These are phyloP conservation scores for Gerris lacustris DNA, from an alignment of 2,888 invertebrate genomes.

Conservation along the genomic window DNA sequence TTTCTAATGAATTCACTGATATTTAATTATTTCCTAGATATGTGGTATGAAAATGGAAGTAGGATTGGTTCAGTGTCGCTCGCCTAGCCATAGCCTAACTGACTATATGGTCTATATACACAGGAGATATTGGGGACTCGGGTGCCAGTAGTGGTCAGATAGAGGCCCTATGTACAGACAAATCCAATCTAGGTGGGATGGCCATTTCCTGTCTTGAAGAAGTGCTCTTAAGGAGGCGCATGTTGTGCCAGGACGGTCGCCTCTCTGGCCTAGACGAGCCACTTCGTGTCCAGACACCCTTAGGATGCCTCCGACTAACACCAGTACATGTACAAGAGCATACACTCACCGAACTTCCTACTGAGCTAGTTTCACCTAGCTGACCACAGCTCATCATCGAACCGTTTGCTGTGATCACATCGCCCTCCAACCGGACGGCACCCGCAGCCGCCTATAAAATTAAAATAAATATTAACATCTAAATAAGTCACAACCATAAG, in stretches of 20 bases:
- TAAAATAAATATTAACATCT: neutral
- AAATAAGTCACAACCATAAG: too few relatives aligned
- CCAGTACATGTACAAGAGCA: constrained; percentile 39
- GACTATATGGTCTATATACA: neutral
- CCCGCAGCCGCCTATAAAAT: constrained; percentile 81
- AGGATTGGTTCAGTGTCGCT: neutral
- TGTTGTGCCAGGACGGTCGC: constrained; percentile 5
- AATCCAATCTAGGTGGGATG: constrained; percentile 6
- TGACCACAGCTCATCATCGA: constrained; percentile 65
- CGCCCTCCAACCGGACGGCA: constrained; percentile 88
- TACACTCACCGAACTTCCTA: constrained; percentile 37
- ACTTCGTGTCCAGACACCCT: neutral
- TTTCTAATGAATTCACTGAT: neutral
- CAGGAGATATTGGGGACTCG: constrained; percentile 1
- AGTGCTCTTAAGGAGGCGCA: constrained; percentile 1
- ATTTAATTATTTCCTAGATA: neutral
- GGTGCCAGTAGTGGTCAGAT: constrained; percentile 7
- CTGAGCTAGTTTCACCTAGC: constrained; percentile 38
- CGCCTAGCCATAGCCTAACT: constrained; percentile 3
- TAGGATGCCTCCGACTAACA: constrained; percentile 35
- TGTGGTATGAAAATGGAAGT: neutral
- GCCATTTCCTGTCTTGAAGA: neutral
- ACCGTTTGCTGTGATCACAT: constrained; percentile 90
- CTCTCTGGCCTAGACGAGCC: neutral
- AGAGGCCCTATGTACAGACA: neutral